Evolutionary conservation across 2,888 invertebrate genomes (phyloP), one percentile per base, ranked within the genome.

Genomic region (Tromatobia lineatoria): DNA sequence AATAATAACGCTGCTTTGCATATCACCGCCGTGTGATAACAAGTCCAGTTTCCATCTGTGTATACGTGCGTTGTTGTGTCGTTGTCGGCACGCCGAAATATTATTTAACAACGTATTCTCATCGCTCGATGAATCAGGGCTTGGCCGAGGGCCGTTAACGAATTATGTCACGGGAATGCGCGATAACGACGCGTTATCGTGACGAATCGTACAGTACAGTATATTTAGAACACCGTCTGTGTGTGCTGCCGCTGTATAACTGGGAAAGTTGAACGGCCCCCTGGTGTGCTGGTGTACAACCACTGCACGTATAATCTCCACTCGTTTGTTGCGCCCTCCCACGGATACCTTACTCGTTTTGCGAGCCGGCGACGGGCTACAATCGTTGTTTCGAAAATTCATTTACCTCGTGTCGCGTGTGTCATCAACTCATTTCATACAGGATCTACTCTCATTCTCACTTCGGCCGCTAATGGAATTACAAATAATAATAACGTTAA

Each of bases 101-200:
- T 81, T 78, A 78, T 81, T 84, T 52, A 78, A 84, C 78, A 81
- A 59, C 74, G 74, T 78, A 79, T 80, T 82, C 82, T 38, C 79
- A 67, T 74, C 71, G 38, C 69, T 25, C 66, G 57, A 81, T 80
- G 79, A 79, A 84, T 59, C 69, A 50, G 10, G 47, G 7, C 34
- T 20, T 7, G 20, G 7, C 1, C 38, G 38, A 34, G 10, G 47
- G n/a, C 23, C 74, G 74, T 82, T 82, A 82, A 80, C 82, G 85
- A 80, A 80, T 85, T 80, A 74, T 82, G 71, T 76, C 79, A 76
- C 71, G 67, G 76, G 73, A 79, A 82, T 85, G 79, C 61, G 71
- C 81, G 81, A 82, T 82, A 80, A 80, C 71, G 76, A 64, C 47
- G 67, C 45, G 66, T 80, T 80, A 80, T 76, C 82, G 66, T 47